Evolutionary conservation across 1,140 invertebrate species (phyloP).

Genomic region (Agrilus planipennis): DNA sequence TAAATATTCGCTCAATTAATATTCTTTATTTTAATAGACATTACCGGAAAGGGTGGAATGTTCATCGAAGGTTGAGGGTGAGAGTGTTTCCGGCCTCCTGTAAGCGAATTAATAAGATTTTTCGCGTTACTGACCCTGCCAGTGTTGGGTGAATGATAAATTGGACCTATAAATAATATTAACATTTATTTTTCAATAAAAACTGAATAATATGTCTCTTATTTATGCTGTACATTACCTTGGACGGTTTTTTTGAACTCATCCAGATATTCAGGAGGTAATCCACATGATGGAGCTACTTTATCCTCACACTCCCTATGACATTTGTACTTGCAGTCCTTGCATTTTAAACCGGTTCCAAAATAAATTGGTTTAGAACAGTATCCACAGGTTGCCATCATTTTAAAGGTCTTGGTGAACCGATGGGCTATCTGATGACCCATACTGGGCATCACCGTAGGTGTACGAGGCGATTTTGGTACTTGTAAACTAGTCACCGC

Average conservation of each 20-base stretch:
- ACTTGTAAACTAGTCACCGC: conserved; percentile 26
- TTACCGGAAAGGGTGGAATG: conserved; percentile 47
- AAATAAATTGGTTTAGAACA: conserved; percentile 88
- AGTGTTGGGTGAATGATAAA: conserved; percentile 33
- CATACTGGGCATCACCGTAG: conserved; percentile 62
- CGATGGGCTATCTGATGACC: conserved; percentile 84
- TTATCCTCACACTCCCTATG: conserved; percentile 76
- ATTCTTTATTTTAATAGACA: conserved; percentile 11
- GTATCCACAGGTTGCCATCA: conserved; percentile 80
- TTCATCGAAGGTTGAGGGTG: conserved; percentile 47
- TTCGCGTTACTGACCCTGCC: conserved; percentile 24
- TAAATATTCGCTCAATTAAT: background rate
- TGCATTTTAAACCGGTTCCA: conserved; percentile 75
- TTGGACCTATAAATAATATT: conserved; percentile 5
- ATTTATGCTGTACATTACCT: too few species aligned
- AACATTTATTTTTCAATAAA: background rate
- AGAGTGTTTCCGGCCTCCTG: conserved; percentile 34
- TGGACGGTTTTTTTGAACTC: conserved; percentile 62
- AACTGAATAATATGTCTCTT: background rate
- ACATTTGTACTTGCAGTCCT: conserved; percentile 92
- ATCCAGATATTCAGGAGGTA: conserved; percentile 71
- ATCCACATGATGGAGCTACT: conserved; percentile 82
- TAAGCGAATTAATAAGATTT: conserved; percentile 24
- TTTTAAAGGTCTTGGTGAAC: conserved; percentile 78
- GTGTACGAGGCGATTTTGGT: conserved; percentile 48